Evolutionary conservation across 1,140 invertebrate species (phyloP).

Genomic region (Elymnias hypermnestra): DNA sequence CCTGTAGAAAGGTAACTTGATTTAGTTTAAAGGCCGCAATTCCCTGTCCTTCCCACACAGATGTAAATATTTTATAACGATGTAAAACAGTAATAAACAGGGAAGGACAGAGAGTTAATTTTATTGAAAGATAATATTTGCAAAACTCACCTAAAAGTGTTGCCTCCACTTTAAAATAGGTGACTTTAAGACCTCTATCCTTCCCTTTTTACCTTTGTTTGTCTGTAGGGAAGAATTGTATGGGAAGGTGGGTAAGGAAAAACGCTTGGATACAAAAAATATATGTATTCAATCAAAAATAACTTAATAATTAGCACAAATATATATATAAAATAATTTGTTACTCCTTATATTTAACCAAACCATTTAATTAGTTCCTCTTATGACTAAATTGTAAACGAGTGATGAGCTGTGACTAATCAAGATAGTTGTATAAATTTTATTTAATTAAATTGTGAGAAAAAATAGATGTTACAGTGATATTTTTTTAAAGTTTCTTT

Average conservation of each 20-base stretch:
- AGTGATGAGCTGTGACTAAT: too few relatives aligned
- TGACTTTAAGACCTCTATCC: constrained; percentile 65
- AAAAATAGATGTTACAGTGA: neutral
- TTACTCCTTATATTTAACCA: constrained; percentile 6
- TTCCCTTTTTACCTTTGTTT: constrained; percentile 49
- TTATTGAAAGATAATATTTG: constrained; percentile 34
- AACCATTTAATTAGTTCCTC: neutral
- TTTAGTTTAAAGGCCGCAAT: constrained; percentile 19
- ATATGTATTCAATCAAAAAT: constrained; percentile 45
- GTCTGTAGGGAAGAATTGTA: constrained; percentile 57
- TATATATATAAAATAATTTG: too few relatives aligned
- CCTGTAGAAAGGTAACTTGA: constrained; percentile 38
- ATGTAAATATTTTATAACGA: neutral
- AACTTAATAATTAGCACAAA: constrained; percentile 33
- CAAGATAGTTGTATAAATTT: neutral
- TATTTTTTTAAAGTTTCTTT: neutral
- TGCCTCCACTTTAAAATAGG: constrained; percentile 68
- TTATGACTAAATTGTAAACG: constrained; percentile 10
- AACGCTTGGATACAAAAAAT: constrained; percentile 37
- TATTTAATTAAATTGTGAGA: neutral
- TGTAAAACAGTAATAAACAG: constrained; percentile 27
- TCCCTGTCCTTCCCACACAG: constrained; percentile 69
- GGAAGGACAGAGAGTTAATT: constrained; percentile 68
- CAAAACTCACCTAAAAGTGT: constrained; percentile 70
- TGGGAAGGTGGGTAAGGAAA: constrained; percentile 44